Base-by-base conservation (phyloP, 2,113 vertebrate genomes). In the Cephalophus harveyi region DNA sequence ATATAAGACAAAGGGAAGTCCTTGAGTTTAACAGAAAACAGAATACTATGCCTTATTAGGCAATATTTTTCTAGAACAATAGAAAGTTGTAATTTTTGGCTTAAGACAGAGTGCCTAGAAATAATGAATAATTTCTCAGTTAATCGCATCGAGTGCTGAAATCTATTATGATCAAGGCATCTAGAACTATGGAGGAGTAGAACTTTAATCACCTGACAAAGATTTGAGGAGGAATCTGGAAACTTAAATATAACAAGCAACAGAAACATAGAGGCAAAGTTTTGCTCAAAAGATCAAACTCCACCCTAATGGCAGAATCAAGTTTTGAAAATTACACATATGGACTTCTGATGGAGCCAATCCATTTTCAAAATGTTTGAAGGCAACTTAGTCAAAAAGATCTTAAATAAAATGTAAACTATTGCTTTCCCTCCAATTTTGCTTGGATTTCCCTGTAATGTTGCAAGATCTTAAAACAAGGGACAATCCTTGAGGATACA, bases 101-200 rank as follows among this genome's bases (percentile, higher is more conserved):
- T 95, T 94, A 79, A 85, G 50, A 91, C 85, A 86, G 64, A 89
- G 11, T 91, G 43, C 64, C 40, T 15, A 79, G 52, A 97, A 92
- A 92, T 59, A 5, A 84, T 62, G 83, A 89, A 23, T 19, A 54
- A 90, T 67, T 85, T 91, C 78, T 89, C 50, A 64, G 13, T 94
- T 86, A 94, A 78, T 76, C 0, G 0, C 43, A 79, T n/a, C 1
- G 64, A 57, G 19, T 46, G 52, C 57, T 76, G 81, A 96, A 78
- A n/a, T 78, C 6, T 54, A 28, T 94, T 78, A 87, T 33, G 19
- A 28, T 57, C 62, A 91, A 36, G 60, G 59, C 8, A 64, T 11
- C 33, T 46, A 60, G 7, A 64, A 52, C 30, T 71, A 13, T 48
- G 43, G 36, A 93, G 57, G 25, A 89, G 6, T n/a, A 71, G 33